Base-by-base conservation (phyloP, 2,797 vertebrate species). In the Halcyon leucocephala region DNA sequence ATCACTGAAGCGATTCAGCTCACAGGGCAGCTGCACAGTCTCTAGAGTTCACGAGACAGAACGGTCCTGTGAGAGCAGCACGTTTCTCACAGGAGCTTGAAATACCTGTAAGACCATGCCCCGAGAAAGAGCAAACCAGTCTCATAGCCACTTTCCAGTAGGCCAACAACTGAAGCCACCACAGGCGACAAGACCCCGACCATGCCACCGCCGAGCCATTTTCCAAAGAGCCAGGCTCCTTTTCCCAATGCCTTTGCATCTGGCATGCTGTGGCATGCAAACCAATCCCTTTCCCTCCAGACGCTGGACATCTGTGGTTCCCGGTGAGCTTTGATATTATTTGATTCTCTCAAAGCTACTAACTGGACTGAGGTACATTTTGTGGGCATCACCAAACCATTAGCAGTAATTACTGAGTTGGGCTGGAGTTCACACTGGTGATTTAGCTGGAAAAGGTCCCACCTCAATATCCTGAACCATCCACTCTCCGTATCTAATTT, bases 361-460 rank as follows among this genome's bases (percentile, higher is more conserved):
- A 82, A 82, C 44, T n/a, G 52, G 49, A 78, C 26, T 31, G 48
- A 89, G 49, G 58, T 37, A 69, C 49, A 33, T 71, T 84, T 77
- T 0, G 0, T 29, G 37, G 78, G 81, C 65, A 92, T 87, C 73
- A 89, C 80, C 70, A 95, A 92, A 86, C 31, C 31, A 70, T 58
- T 72, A 82, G 28, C 62, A 79, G 70, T 70, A 82, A 94, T 82
- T 62, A 89, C 26, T 9, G 35, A 80, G 55, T 25, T 82, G 91
- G 64, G 49, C 52, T 31, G 25, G 55, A 86, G 93, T 58, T 81
- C 82, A 88, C 51, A 22, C 6, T 37, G 54, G 58, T 79, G 79
- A 71, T 92, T 94, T 77, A 81, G 72, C 51, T 90, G 73, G 60
- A 49, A 82, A 80, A 86, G 60, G 54, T 81, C 89, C 86, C 84